phyloP scores from a whole-genome alignment of 2,888 invertebrate genomes.

The Melanchra persicariae region DNA sequence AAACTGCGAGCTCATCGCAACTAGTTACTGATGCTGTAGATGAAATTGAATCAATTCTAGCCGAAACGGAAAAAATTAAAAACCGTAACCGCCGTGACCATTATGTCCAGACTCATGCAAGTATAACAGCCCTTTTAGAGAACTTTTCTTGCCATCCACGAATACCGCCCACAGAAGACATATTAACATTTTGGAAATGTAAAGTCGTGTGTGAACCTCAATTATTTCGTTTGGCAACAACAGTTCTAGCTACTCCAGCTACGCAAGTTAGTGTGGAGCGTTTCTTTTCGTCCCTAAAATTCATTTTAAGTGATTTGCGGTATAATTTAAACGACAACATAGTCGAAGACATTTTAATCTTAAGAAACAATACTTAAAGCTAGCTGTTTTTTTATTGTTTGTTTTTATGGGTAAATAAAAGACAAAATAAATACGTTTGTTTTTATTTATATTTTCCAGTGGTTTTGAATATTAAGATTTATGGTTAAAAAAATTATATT shows the following conservation, averaged over 20 bases:
- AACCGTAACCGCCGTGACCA: neutral
- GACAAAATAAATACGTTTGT: too few relatives aligned
- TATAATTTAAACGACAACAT: too few relatives aligned
- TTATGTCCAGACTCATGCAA: constrained; percentile 1
- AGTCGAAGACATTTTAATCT: too few relatives aligned
- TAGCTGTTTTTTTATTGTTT: too few relatives aligned
- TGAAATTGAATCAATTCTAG: constrained; percentile 8
- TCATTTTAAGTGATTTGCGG: neutral
- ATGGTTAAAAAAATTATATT: too few relatives aligned
- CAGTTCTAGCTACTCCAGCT: constrained; percentile 5
- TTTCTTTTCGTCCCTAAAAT: constrained; percentile 9
- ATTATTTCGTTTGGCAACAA: constrained; percentile 6
- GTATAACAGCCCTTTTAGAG: too few relatives aligned
- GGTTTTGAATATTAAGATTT: too few relatives aligned
- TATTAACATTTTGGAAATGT: constrained; percentile 8
- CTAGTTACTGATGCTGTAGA: neutral
- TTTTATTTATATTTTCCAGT: too few relatives aligned
- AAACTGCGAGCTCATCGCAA: neutral
- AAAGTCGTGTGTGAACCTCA: neutral
- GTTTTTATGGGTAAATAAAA: too few relatives aligned
- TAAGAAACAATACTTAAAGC: too few relatives aligned
- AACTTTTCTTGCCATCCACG: too few relatives aligned
- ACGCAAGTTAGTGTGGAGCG: constrained; percentile 2
- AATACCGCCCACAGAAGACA: constrained; percentile 7
- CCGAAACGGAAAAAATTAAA: neutral